Conservation (phyloP, 1,140 invertebrate species). For the Zaprionus nigranus region DNA sequence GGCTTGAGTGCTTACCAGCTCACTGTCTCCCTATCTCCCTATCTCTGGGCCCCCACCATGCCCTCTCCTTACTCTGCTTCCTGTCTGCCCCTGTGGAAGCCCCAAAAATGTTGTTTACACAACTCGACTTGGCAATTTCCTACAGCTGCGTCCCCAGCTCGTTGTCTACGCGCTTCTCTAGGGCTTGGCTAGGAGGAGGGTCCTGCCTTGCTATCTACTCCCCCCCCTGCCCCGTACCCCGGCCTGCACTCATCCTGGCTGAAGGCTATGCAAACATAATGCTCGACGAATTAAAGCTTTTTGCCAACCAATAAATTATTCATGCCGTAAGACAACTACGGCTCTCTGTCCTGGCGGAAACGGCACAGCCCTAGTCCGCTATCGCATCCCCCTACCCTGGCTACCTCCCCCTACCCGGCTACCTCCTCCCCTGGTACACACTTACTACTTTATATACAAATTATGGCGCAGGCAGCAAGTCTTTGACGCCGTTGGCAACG, state of each 20-base stretch:
- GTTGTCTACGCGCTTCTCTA: slow-evolving; percentile 22
- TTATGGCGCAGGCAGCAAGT: slow-evolving; percentile 56
- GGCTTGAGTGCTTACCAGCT: slow-evolving; percentile 31
- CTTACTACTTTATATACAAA: slow-evolving; percentile 49
- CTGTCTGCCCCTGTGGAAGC: not conserved
- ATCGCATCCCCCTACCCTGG: not conserved
- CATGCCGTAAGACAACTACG: slow-evolving; percentile 78
- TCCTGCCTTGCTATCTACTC: slow-evolving; percentile 20
- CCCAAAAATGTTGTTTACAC: slow-evolving; percentile 48
- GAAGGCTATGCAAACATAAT: slow-evolving; percentile 78
- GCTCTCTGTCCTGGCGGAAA: slow-evolving; percentile 36
- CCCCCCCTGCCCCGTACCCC: slow-evolving; percentile 10
- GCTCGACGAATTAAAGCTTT: slow-evolving; percentile 80
- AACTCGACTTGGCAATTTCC: slow-evolving; percentile 52
- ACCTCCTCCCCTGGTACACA: not conserved
- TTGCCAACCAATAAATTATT: slow-evolving; percentile 82
- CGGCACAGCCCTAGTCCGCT: slow-evolving; percentile 23
- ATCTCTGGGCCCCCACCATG: not conserved
- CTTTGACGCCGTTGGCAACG: slow-evolving; percentile 45
- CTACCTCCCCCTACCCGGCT: not conserved
- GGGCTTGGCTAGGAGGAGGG: slow-evolving; percentile 21
- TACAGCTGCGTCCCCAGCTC: slow-evolving; percentile 44
- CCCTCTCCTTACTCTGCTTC: not conserved
- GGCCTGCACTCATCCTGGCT: slow-evolving; percentile 15
- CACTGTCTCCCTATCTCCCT: not conserved